A percentile compares a stretch with the other conserved stretches of the same genome.
Conservation (phyloP, 2,888 invertebrate species). For the Epirrhoe alternata region DNA sequence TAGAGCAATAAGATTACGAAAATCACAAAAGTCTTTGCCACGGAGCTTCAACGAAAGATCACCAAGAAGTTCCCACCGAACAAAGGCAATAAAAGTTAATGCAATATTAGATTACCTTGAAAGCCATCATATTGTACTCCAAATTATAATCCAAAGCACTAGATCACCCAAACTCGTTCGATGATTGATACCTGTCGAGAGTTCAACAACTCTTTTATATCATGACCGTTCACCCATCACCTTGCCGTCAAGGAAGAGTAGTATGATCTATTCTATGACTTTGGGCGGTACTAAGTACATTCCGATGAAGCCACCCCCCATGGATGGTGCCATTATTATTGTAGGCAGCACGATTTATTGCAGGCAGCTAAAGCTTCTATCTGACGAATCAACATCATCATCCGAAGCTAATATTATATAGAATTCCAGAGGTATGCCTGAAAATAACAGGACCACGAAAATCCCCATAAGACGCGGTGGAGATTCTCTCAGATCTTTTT, state of each 20-base stretch:
- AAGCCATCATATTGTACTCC: conserved; percentile 38
- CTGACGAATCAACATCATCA: not conserved
- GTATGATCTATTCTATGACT: conserved; percentile 22
- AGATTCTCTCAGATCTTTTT: no score
- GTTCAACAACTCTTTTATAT: conserved; percentile 45
- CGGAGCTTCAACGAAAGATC: not conserved
- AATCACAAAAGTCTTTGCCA: no score
- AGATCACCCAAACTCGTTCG: conserved; percentile 38
- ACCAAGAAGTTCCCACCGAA: conserved; percentile 6
- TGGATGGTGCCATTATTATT: conserved; percentile 53
- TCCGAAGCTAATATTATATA: not conserved
- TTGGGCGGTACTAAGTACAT: conserved; percentile 44
- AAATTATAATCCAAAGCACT: conserved; percentile 35
- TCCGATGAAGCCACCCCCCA: conserved; percentile 62
- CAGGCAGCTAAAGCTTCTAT: not conserved
- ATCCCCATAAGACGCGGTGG: no score
- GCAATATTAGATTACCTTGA: conserved; percentile 34
- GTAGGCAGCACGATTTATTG: conserved; percentile 41
- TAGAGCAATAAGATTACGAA: no score
- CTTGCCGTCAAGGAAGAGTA: conserved; percentile 38
- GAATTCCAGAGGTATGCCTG: no score
- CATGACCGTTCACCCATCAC: conserved; percentile 48
- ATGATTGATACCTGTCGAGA: conserved; percentile 44
- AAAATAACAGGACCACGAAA: no score
- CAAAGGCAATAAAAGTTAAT: conserved; percentile 15